Evolutionary conservation across 2,888 invertebrate genomes (phyloP), one percentile per base, ranked within the genome.

Genomic region (Synergus gifuensis): DNA sequence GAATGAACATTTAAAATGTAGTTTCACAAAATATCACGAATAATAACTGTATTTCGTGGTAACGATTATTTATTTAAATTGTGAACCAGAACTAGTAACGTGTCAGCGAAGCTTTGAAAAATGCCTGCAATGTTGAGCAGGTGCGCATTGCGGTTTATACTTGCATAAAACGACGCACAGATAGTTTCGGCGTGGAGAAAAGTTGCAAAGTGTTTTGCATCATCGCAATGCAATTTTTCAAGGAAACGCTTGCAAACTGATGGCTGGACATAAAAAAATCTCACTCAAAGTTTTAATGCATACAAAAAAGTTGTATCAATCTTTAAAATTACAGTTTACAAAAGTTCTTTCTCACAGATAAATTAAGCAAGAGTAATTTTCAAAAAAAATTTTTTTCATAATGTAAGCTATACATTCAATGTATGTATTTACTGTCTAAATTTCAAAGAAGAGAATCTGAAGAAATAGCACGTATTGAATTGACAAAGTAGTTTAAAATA

Each of bases 71-170:
- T 18, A 73, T 73, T 73, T 40, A 73, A 73, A 73, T 73, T 73
- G 54, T n/a, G 14, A 58, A 54, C 54, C 12, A 54, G 36, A 36
- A 73, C n/a, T 16, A n/a, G 40, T 40, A 58, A 73, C 54, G 36
- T 73, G 73, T 54, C 73, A 73, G 73, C 54, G n/a, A 36, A 36
- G n/a, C 18, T 36, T 73, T 73, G 54, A 73, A 73, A 73, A 73
- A 73, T 73, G 73, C n/a, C 54, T 58, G 54, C 73, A 73, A 58
- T 73, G 73, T 73, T 36, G 73, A 73, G 73, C 73, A 73, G 73
- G 73, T 73, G 73, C 54, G 73, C 73, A 73, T 73, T 73, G 54
- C 54, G 54, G 73, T 28, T 73, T 73, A 73, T 54, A 12, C 54
- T 73, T 73, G 40, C 36, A 73, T 73, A 54, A 73, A 36, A 73